Evolutionary conservation across 2,113 vertebrate species (phyloP).

Genomic region (Oryctolagus cuniculus): mOryCun1.1 NC_091432.1:71379501-71380000

Average conservation of each 20-base stretch:
- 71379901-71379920: neutral
- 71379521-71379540: neutral
- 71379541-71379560: neutral
- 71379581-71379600: too few relatives aligned
- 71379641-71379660: accelerated
- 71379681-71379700: neutral
- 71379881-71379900: too few relatives aligned
- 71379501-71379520: neutral
- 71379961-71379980: neutral
- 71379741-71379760: neutral
- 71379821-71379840: too few relatives aligned
- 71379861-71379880: too few relatives aligned
- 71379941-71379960: neutral
- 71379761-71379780: too few relatives aligned
- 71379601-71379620: neutral
- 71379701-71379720: neutral
- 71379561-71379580: neutral
- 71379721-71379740: neutral
- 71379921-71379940: neutral
- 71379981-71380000: neutral
- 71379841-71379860: too few relatives aligned
- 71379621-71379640: neutral
- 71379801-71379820: too few relatives aligned
- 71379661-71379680: neutral
- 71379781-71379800: too few relatives aligned